Base-by-base conservation (phyloP, 2,797 vertebrate genomes). In the Coregonus suidteri region DNA sequence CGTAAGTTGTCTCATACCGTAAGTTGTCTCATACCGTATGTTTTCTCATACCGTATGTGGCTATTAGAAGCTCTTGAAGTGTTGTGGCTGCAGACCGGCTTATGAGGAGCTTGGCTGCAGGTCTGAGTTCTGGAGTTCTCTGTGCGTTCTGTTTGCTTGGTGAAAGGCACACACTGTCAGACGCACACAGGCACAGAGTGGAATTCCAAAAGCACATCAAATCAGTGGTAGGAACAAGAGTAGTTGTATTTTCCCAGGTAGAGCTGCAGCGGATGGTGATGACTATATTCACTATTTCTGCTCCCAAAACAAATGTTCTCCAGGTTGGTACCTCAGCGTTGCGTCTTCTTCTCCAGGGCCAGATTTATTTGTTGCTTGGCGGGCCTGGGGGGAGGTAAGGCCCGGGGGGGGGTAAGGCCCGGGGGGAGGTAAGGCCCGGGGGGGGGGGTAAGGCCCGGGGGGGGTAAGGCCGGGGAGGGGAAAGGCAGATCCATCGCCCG, bases 401-500 rank as follows among this genome's bases (percentile, higher is more conserved):
- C 20, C 20, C 20, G 20, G 20, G 20, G 20, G 20, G 20, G 0
- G 20, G 20, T 20, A 20, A 20, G 20, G 20, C 0, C 20, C 20
- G 20, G 20, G 20, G 20, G 20, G 20, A 0, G 20, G 20, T 20
- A 20, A 20, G 20, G 20, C 20, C 20, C 20, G 20, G 20, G 20
- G 20, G 20, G 20, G 20, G 20, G 0, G 20, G 20, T 20, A 20
- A 25, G 25, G 25, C 25, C 25, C 25, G 25, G 25, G 25, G 25
- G 25, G 0, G 25, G 25, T 25, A 25, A 25, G 25, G 25, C 25
- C 25, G 1, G 25, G 25, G 18, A 14, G 62, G 62, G 65, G 67
- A 70, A 6, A 65, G 80, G 30, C 76, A 75, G 62, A 37, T 81
- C 30, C 30, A 81, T 75, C 1, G 2, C 70, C 59, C 75, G 14